Percentiles rank a stretch among this genome's conserved stretches.
Evolutionary conservation across 2,797 vertebrate species (phyloP).

Genomic region (Dipus sagitta): DNA sequence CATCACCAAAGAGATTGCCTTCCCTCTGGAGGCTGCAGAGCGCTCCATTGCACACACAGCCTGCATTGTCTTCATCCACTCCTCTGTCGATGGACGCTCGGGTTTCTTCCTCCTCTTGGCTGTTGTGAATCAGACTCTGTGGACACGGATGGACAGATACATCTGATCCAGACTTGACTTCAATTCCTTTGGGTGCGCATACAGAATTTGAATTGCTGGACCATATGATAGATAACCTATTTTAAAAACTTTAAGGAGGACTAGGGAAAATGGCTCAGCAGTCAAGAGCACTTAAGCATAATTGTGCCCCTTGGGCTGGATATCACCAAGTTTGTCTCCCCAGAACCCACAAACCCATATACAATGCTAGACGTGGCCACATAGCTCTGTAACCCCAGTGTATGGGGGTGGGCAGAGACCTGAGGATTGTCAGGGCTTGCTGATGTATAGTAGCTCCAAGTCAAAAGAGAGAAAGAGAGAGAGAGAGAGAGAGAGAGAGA

Average conservation of each 20-base stretch:
- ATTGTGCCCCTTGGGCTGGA: too few species aligned
- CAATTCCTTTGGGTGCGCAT: background rate
- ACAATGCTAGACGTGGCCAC: too few species aligned
- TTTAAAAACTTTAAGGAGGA: background rate
- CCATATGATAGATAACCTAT: background rate
- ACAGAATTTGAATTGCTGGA: background rate
- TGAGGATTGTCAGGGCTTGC: too few species aligned
- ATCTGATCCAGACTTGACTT: accelerated
- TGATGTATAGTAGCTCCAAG: too few species aligned
- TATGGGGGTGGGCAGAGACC: too few species aligned
- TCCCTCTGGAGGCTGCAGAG: background rate
- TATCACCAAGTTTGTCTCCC: too few species aligned
- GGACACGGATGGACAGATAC: accelerated
- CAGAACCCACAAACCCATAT: too few species aligned
- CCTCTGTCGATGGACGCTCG: accelerated
- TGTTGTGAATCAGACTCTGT: accelerated
- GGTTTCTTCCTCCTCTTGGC: background rate
- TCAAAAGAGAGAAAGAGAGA: too few species aligned
- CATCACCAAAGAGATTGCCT: background rate
- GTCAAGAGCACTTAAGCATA: too few species aligned
- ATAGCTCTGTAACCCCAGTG: too few species aligned
- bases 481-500: too few species aligned
- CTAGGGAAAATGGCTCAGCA: too few species aligned
- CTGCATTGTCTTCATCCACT: accelerated
- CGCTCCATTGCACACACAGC: accelerated